A percentile compares a stretch with the other conserved stretches of the same genome.
These are phyloP conservation scores for Drosophila cardini DNA, from an alignment of 1,140 invertebrate species.

Conservation along the genomic window DNA sequence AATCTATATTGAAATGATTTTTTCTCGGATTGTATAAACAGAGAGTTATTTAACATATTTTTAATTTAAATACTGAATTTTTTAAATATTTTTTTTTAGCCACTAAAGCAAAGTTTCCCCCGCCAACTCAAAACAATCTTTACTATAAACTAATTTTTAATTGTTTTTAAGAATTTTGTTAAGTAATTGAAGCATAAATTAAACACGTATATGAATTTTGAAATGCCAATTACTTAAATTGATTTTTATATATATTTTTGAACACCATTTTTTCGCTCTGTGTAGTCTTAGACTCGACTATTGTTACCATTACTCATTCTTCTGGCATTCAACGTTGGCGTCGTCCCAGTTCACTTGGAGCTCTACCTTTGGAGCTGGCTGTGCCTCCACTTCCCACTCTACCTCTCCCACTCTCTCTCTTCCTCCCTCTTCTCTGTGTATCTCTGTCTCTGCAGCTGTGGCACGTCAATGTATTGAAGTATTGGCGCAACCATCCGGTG, in stretches of 20 bases:
- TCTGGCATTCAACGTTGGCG: conserved; percentile 59
- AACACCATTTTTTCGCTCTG: too few species aligned
- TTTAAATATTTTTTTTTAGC: too few species aligned
- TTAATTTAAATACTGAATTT: too few species aligned
- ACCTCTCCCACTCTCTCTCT: background rate
- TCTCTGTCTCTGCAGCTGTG: conserved; percentile 31
- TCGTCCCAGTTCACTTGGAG: conserved; percentile 39
- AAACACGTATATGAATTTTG: conserved; percentile 3
- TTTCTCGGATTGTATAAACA: background rate
- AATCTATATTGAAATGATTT: background rate
- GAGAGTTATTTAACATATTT: too few species aligned
- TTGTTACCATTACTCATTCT: conserved; percentile 48
- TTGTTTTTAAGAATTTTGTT: too few species aligned
- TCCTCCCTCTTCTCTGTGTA: background rate
- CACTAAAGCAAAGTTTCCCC: too few species aligned
- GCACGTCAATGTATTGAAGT: conserved; percentile 14
- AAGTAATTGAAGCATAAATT: background rate
- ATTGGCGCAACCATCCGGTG: conserved; percentile 38
- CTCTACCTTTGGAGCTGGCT: background rate
- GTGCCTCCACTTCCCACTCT: background rate
- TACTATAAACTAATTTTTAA: too few species aligned
- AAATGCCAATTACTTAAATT: background rate
- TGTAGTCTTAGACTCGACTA: background rate
- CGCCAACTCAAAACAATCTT: too few species aligned
- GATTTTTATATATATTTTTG: too few species aligned